phyloP scores from a whole-genome alignment of 2,888 invertebrate genomes.

The Euphydryas editha region DNA sequence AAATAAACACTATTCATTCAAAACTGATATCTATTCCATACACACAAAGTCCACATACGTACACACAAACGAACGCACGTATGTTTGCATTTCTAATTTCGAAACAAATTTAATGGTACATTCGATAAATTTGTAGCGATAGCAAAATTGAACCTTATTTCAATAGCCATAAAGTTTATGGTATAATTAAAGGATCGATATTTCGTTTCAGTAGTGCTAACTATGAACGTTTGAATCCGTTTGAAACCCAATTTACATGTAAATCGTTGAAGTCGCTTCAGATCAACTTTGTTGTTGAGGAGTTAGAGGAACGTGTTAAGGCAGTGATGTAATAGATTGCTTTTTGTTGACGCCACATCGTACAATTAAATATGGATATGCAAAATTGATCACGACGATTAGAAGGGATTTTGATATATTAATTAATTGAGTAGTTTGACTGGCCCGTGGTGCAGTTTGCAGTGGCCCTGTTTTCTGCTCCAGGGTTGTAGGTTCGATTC shows the following conservation, averaged over 20 bases:
- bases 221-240: conserved; percentile 72
- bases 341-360: conserved; percentile 28
- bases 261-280: conserved; percentile 73
- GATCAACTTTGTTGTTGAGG: conserved; percentile 71
- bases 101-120: conserved; percentile 31
- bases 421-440: not conserved
- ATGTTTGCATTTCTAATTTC: conserved; percentile 44
- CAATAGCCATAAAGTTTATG: conserved; percentile 22
- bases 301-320: conserved; percentile 44
- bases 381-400: not conserved
- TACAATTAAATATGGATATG: conserved; percentile 19
- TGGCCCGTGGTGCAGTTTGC: too few relatives aligned
- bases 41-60: conserved; percentile 26
- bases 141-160: conserved; percentile 24
- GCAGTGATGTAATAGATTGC: conserved; percentile 37
- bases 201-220: conserved; percentile 53
- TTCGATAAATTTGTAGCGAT: not conserved
- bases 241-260: conserved; percentile 78
- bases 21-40: conserved; percentile 31
- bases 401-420: not conserved
- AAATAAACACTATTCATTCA: not conserved
- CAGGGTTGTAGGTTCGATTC: too few relatives aligned
- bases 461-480: too few relatives aligned
- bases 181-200: conserved; percentile 4
- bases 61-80: conserved; percentile 22